Percentiles rank a stretch among this genome's conserved stretches.
These are phyloP conservation scores for Hecatera dysodea DNA, from an alignment of 2,888 invertebrate genomes.

Conservation along the genomic window DNA sequence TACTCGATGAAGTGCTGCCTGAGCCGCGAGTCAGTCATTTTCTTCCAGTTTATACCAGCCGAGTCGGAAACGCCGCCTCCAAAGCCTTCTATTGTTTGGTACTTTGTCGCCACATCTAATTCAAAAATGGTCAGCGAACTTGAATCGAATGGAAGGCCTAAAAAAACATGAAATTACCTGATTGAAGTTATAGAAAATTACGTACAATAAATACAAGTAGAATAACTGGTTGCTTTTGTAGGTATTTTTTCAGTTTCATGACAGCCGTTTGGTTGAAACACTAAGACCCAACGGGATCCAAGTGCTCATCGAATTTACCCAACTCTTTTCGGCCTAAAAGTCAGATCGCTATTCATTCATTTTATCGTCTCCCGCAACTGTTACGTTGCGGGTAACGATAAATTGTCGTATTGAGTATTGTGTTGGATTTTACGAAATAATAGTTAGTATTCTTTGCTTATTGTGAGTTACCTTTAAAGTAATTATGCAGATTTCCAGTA, in stretches of 20 bases:
- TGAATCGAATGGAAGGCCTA: neutral
- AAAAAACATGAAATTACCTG: neutral
- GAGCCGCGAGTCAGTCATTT: constrained; percentile 83
- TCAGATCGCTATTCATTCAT: too few relatives aligned
- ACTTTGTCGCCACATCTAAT: constrained; percentile 69
- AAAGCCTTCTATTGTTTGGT: constrained; percentile 94
- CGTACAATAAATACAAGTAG: neutral
- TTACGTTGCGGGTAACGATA: too few relatives aligned
- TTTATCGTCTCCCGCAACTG: too few relatives aligned
- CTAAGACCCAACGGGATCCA: neutral
- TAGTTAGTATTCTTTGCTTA: neutral
- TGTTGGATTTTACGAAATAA: too few relatives aligned
- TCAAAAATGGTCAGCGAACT: constrained; percentile 27
- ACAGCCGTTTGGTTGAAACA: neutral
- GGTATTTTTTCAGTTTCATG: neutral
- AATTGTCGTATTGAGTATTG: too few relatives aligned
- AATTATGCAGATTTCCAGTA: neutral
- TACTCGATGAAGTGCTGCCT: constrained; percentile 71
- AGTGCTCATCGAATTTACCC: too few relatives aligned
- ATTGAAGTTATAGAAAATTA: neutral
- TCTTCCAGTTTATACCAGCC: constrained; percentile 92
- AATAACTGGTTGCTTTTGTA: neutral
- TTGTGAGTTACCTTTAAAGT: constrained; percentile 28
- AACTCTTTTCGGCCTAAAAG: too few relatives aligned
- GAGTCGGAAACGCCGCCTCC: constrained; percentile 95